Conservation (phyloP, 2,888 invertebrate genomes). For the Cheilosia variabilis region DNA sequence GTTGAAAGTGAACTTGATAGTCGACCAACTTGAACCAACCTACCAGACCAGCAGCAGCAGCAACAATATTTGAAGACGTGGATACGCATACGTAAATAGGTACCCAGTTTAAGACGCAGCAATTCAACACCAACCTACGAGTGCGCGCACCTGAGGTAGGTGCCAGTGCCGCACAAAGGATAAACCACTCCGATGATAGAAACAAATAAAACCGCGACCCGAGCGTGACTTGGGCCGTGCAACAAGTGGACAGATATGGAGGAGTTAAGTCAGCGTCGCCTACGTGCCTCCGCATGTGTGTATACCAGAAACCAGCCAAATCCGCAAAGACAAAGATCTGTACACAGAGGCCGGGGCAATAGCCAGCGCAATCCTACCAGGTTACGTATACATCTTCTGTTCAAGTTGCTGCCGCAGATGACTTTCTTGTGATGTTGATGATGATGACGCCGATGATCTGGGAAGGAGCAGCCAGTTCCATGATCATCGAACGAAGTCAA, state of each 20-base stretch:
- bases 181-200: constrained; percentile 68
- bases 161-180: constrained; percentile 71
- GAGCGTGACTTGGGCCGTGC: constrained; percentile 50
- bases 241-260: constrained; percentile 72
- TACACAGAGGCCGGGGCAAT: neutral
- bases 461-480: constrained; percentile 47
- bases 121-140: constrained; percentile 37
- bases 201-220: constrained; percentile 62
- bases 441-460: constrained; percentile 50
- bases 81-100: constrained; percentile 64
- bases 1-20: constrained; percentile 61
- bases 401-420: constrained; percentile 10
- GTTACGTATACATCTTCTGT: constrained; percentile 26
- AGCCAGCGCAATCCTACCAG: constrained; percentile 11
- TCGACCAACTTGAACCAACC: constrained; percentile 49
- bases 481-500: constrained; percentile 71
- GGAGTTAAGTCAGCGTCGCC: constrained; percentile 36
- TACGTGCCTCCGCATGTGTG: constrained; percentile 52
- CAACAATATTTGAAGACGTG: constrained; percentile 57
- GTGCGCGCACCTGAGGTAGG: constrained; percentile 63
- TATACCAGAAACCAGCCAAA: constrained; percentile 33
- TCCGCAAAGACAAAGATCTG: constrained; percentile 57
- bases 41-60: constrained; percentile 11
- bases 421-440: constrained; percentile 44
- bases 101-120: constrained; percentile 27